Base-by-base conservation (phyloP, 2,888 invertebrate genomes). In the Epirrita christyi region DNA sequence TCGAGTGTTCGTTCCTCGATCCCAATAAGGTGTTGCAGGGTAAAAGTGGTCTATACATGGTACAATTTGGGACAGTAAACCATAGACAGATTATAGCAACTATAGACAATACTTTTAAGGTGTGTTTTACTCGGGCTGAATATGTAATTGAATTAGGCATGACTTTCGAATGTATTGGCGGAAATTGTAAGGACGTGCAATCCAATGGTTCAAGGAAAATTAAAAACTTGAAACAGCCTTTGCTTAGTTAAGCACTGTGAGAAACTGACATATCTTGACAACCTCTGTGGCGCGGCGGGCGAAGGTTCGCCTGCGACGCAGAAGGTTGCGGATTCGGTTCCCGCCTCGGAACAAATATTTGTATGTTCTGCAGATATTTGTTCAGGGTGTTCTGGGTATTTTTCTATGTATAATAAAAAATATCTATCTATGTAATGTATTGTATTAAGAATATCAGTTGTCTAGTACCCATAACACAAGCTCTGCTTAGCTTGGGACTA, bases 101-200 rank as follows among this genome's bases (percentile, higher is more conserved):
- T 14, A 58, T 64, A 59, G 63, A 60, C 57, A 59, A 64, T 46
- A 54, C 59, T 46, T 59, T 54, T 63, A 65, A 55, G 64, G 63
- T 45, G 42, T 51, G 56, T 61, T 51, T 64, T 58, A 66, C 61
- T 43, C 49, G 61, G 48, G 48, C 42, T 54, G 68, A 63, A 68
- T 68, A 65, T 63, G 47, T 64, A 68, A 64, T 53, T 55, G 61
- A 66, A 66, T 64, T 61, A 62, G 54, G 48, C 52, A 55, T 56
- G 44, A 58, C 63, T 64, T 68, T 64, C 66, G 57, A 65, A 68
- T 50, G 56, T 44, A 48, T 42, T 49, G 47, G 15, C 62, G 59
- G 54, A 54, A 56, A 59, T 55, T 42, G 38, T 55, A 55, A 48
- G 51, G 58, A 61, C 55, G 50, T 41, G 10, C 52, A 50, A 49